phyloP scores from a whole-genome alignment of 2,888 invertebrate genomes.

The Emmelina monodactyla region DNA sequence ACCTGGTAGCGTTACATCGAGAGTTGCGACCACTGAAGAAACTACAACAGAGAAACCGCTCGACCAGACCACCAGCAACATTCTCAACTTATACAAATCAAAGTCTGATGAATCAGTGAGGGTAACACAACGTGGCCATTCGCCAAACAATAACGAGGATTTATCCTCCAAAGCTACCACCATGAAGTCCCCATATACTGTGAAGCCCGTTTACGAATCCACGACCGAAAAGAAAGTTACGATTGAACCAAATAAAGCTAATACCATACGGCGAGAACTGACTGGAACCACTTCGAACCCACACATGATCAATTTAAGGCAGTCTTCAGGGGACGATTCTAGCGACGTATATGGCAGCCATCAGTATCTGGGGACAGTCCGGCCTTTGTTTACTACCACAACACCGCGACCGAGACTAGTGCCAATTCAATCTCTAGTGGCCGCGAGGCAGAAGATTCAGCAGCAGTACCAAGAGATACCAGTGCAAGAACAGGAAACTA shows the following conservation, averaged over 20 bases:
- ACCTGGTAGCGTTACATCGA: constrained; percentile 26
- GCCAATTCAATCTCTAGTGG: constrained; percentile 57
- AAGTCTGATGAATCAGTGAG: constrained; percentile 33
- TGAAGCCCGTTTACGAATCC: constrained; percentile 65
- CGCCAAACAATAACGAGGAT: constrained; percentile 42
- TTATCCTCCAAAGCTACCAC: constrained; percentile 48
- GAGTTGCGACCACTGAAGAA: constrained; percentile 32
- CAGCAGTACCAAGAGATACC: constrained; percentile 47
- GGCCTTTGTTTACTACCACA: constrained; percentile 74
- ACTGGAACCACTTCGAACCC: constrained; percentile 64
- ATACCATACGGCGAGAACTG: constrained; percentile 70
- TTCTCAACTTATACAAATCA: constrained; percentile 36
- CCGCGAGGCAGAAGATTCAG: constrained; percentile 53
- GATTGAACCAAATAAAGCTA: constrained; percentile 52
- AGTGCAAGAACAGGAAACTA: constrained; percentile 46
- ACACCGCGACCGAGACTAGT: constrained; percentile 63
- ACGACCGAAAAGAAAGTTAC: constrained; percentile 45
- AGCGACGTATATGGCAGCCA: constrained; percentile 75
- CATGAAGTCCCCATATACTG: constrained; percentile 37
- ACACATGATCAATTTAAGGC: constrained; percentile 64
- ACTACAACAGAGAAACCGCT: constrained; percentile 28
- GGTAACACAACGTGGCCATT: constrained; percentile 39
- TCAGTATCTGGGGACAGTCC: constrained; percentile 68
- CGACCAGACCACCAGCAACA: constrained; percentile 41
- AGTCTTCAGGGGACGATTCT: constrained; percentile 70